Evolutionary conservation across 2,797 vertebrate species (phyloP).

Genomic region (Paramormyrops hopkinsi): DNA sequence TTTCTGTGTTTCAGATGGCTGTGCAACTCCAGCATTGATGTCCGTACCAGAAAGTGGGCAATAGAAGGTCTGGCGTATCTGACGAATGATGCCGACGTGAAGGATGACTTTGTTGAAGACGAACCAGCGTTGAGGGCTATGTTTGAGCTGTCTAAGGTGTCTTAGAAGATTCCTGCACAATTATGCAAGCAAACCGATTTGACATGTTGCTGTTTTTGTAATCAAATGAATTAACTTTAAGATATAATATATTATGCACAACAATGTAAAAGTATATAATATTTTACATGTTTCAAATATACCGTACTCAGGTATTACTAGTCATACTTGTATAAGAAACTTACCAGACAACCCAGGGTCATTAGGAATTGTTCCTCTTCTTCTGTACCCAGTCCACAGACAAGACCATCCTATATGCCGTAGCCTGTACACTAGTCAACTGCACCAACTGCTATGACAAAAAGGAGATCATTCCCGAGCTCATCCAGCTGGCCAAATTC

Average conservation of each 20-base stretch:
- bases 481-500: conserved; percentile 91
- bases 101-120: conserved; percentile 96
- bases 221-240: not conserved
- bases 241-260: not conserved
- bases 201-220: not conserved
- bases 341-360: not conserved
- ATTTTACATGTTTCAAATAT: not conserved
- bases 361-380: not conserved
- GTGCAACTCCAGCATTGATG: conserved; percentile 81
- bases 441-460: conserved; percentile 94
- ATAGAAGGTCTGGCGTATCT: conserved; percentile 91
- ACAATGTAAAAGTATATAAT: not conserved
- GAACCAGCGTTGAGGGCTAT: conserved; percentile 86
- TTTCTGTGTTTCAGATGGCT: conserved; percentile 72
- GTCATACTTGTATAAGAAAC: not conserved
- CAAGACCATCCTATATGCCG: conserved; percentile 90
- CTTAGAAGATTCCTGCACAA: not conserved
- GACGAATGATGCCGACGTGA: conserved; percentile 92
- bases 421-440: conserved; percentile 84
- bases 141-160: conserved; percentile 90
- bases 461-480: conserved; percentile 88
- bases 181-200: not conserved
- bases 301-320: not conserved
- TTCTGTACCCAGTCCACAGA: conserved; percentile 69
- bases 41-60: conserved; percentile 88